phyloP scores from a whole-genome alignment of 2,797 vertebrate genomes.

The Phalanger gymnotis region DNA sequence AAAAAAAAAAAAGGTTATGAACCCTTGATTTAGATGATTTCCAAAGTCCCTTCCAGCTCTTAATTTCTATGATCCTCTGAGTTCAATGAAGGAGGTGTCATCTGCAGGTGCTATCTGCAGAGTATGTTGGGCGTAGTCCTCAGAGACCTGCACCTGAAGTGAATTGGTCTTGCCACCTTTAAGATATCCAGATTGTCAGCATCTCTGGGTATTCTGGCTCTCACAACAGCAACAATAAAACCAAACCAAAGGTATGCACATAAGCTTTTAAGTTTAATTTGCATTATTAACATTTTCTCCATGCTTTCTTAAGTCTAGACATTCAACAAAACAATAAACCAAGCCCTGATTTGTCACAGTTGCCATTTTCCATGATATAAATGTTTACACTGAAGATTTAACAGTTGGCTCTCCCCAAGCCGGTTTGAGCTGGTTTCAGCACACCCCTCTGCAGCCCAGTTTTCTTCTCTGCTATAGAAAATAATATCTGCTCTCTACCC shows the following conservation, averaged over 20 bases:
- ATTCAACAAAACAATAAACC: neutral
- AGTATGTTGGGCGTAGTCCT: neutral
- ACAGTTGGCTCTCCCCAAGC: neutral
- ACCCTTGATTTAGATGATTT: neutral
- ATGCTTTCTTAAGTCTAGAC: neutral
- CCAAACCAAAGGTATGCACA: neutral
- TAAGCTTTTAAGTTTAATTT: neutral
- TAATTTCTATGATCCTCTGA: neutral
- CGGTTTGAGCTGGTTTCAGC: neutral
- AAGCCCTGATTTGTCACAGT: neutral
- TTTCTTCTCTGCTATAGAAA: neutral
- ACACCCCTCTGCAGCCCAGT: neutral
- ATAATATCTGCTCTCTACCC: neutral
- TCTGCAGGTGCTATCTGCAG: neutral
- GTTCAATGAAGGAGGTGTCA: neutral
- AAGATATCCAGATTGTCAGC: neutral
- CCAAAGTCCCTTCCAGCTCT: neutral
- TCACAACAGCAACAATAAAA: neutral
- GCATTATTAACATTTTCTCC: neutral
- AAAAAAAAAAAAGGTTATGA: neutral
- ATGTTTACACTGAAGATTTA: neutral
- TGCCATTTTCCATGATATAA: neutral
- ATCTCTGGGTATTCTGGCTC: neutral
- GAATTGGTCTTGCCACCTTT: neutral
- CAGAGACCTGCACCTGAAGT: neutral